A percentile compares a stretch with the other conserved stretches of the same genome.
These are phyloP conservation scores for Microtus oregoni DNA, from an alignment of 2,113 vertebrate genomes.

Conservation along the genomic window DNA sequence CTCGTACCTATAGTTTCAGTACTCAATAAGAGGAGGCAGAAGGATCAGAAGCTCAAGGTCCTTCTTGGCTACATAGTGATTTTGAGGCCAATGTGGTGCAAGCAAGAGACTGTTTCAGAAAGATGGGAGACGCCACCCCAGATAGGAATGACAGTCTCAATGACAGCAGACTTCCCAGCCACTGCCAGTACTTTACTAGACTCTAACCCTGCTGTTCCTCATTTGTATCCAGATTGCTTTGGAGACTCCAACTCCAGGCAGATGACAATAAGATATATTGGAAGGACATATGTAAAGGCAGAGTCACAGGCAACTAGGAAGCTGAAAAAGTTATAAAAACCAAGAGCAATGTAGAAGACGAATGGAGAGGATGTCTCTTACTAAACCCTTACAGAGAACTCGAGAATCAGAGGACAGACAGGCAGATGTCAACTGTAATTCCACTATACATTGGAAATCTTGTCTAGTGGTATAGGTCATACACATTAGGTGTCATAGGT, in stretches of 20 bases:
- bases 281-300: background rate
- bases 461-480: background rate
- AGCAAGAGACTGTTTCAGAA: background rate
- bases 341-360: background rate
- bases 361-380: background rate
- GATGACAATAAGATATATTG: too few species aligned
- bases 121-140: background rate
- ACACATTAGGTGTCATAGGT: background rate
- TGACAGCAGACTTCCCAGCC: background rate
- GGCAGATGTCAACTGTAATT: background rate
- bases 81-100: background rate
- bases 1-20: background rate
- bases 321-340: background rate
- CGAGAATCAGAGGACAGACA: background rate
- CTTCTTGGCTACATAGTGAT: background rate
- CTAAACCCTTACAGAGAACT: background rate
- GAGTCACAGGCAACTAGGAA: background rate
- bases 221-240: background rate
- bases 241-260: background rate
- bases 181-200: background rate
- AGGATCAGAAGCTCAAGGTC: background rate
- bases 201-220: background rate
- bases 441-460: background rate
- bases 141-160: rapidly evolving
- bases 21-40: background rate